phyloP scores from a whole-genome alignment of 2,797 vertebrate species.

The Rousettus madagascariensis region DNA sequence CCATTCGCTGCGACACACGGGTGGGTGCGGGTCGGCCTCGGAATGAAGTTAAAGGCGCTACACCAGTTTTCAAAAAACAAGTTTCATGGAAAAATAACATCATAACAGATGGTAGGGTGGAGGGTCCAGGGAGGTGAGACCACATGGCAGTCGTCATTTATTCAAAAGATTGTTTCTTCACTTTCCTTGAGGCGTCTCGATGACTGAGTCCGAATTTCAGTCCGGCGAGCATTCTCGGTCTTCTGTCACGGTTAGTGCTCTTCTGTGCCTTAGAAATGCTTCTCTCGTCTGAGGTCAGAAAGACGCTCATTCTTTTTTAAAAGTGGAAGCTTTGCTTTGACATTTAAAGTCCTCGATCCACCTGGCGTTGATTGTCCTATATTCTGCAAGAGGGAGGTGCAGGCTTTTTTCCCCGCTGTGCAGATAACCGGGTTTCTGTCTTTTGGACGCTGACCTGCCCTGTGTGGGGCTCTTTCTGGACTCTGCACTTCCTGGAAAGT shows the following conservation, averaged over 20 bases:
- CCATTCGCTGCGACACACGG: accelerated
- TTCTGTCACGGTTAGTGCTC: not conserved
- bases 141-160: not conserved
- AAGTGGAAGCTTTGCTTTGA: not conserved
- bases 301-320: not conserved
- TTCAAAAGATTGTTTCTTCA: not conserved
- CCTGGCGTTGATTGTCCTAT: not conserved
- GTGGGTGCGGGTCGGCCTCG: accelerated
- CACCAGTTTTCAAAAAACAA: not conserved
- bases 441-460: not conserved
- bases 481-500: not conserved
- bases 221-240: no score
- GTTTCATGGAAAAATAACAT: not conserved
- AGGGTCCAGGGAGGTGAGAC: not conserved
- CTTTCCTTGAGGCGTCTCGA: not conserved
- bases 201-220: not conserved
- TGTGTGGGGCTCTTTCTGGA: no score
- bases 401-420: no score
- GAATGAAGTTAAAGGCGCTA: not conserved
- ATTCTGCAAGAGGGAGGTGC: not conserved
- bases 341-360: not conserved
- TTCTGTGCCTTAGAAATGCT: not conserved
- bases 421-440: not conserved
- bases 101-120: not conserved
- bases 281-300: not conserved